Base-by-base conservation (phyloP, 2,113 vertebrate genomes). In the Lutjanus erythropterus region DNA sequence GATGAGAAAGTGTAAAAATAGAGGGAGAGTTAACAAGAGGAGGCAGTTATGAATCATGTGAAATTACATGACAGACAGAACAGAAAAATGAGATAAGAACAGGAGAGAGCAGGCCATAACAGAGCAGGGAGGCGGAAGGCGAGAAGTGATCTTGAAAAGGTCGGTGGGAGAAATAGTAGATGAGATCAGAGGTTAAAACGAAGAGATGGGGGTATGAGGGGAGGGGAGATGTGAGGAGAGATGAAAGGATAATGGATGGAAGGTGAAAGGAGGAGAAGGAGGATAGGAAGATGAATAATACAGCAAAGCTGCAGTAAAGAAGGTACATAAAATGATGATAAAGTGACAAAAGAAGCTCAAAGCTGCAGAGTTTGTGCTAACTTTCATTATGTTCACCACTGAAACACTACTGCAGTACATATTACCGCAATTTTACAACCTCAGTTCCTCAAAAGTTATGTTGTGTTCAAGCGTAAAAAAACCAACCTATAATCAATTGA, bases 111-210 rank as follows among this genome's bases (percentile, higher is more conserved):
- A 37, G 62, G 12, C 1, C 6, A 46, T 66, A 6, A 35, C 6
- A 23, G 39, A 11, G 47, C 14, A 47, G n/a, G 4, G 14, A 1
- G 35, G 5, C 25, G 21, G 35, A 53, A 10, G 9, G 15, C 0
- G 15, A 55, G 35, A 49, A 19, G 60, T 23, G 59, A 31, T 68
- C 10, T 9, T 9, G 35, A 52, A 44, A 29, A 65, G 39, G 73
- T 55, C 27, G 18, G 37, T 9, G 44, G n/a, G 11, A 16, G 11
- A n/a, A 23, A 25, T 19, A 31, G 35, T 0, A 44, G 42, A 59
- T 73, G 50, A 66, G 52, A 58, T 46, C 52, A 60, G 29, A 72
- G 67, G 60, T 66, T 77, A 66, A 60, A 66, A 67, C 77, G n/a
- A 10, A 29, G n/a, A 55, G 47, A 64, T 55, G 33, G 27, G 19